These are phyloP conservation scores for Gonocerus acuteangulatus DNA, from an alignment of 2,888 invertebrate genomes.

Conservation along the genomic window DNA sequence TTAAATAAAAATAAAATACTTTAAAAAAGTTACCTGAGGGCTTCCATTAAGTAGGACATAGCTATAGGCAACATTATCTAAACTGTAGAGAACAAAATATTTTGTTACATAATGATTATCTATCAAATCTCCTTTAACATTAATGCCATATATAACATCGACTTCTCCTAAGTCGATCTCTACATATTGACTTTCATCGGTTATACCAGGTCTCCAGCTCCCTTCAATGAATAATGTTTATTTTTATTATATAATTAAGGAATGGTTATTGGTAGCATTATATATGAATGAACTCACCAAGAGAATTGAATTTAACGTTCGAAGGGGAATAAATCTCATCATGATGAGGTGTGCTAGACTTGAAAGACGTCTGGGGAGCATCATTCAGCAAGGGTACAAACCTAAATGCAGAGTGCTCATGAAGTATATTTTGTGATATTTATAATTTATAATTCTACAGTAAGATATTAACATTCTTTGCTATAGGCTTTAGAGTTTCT, in stretches of 20 bases:
- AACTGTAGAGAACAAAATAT: constrained; percentile 63
- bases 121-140: constrained; percentile 56
- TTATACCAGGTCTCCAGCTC: constrained; percentile 60
- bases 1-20: no score
- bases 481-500: no score
- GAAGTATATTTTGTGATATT: no score
- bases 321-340: constrained; percentile 22
- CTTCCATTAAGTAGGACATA: constrained; percentile 49
- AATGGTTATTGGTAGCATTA: no score
- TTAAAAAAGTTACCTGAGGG: constrained; percentile 54
- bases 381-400: constrained; percentile 31
- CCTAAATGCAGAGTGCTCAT: no score
- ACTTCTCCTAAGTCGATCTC: constrained; percentile 57
- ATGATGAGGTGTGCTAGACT: constrained; percentile 24
- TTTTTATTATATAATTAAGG: no score
- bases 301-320: constrained; percentile 13
- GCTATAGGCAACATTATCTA: constrained; percentile 55
- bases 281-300: background rate
- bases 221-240: constrained; percentile 39
- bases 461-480: no score
- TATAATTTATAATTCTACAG: no score
- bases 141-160: constrained; percentile 65
- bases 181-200: constrained; percentile 59
- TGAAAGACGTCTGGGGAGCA: constrained; percentile 46
- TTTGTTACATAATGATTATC: constrained; percentile 58